These are phyloP conservation scores for Mycteria americana DNA, from an alignment of 2,797 vertebrate genomes.

Conservation along the genomic window DNA sequence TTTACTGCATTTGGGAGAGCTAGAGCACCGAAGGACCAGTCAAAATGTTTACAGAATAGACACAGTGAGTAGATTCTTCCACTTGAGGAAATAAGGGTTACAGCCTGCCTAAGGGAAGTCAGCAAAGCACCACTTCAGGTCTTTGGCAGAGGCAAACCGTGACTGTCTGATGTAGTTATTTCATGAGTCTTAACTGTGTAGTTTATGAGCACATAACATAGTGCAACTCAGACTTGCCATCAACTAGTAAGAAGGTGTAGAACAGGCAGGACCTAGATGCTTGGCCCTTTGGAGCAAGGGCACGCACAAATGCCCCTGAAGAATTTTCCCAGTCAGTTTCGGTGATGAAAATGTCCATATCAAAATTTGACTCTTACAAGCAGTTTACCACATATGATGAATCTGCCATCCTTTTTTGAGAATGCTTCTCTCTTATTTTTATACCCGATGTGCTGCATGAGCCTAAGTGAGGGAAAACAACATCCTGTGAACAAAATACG, in stretches of 20 bases:
- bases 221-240: background rate
- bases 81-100: background rate
- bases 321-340: background rate
- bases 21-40: background rate
- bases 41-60: background rate
- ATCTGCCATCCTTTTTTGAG: background rate
- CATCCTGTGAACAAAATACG: background rate
- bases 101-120: background rate
- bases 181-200: background rate
- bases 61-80: background rate
- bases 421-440: background rate
- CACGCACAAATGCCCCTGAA: background rate
- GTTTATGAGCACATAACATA: background rate
- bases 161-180: background rate
- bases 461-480: background rate
- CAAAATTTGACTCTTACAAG: background rate
- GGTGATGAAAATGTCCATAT: background rate
- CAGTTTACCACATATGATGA: background rate
- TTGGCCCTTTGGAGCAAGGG: background rate
- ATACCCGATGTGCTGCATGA: background rate
- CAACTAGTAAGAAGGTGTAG: background rate
- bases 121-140: background rate
- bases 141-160: background rate
- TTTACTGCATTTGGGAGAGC: background rate
- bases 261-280: background rate